Base-by-base conservation (phyloP, 92 coral and sea anemone species). In the Phenganax marumi region DNA sequence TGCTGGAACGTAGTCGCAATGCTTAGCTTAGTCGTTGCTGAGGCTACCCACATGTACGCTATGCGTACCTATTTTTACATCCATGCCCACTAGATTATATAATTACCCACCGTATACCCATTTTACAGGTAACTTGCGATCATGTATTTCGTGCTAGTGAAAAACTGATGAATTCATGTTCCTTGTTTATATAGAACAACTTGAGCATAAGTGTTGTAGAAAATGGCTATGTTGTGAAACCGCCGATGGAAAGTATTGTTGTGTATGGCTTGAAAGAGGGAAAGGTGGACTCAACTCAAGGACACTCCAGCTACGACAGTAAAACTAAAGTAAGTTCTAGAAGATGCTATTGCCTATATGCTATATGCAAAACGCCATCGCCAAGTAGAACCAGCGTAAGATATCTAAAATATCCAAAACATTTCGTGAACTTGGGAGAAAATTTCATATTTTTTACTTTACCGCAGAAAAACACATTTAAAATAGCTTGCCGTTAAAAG, bases 221-320 rank as follows among this genome's bases (percentile, higher is more conserved):
- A n/a, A 33, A 46, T 77, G 82, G 82, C 18, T 60, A 46, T 26
- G 71, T 33, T 77, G 82, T 77, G 39, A 12, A 77, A 60, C 82
- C 82, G 17, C 71, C 22, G 8, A 52, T 77, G 1, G 82, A 58
- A 61, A 58, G 49, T 56, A 77, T 77, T 52, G 3, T 77, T 25
- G 19, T 77, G n/a, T 61, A 33, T 47, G 82, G 82, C 8, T 25
- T 77, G 16, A 39, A 16, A 7, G 82, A 50, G 21, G 82, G 82
- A n/a, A 77, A 77, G 17, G 65, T 10, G 53, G 58, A 33, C 3
- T 57, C 82, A 3, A 58, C 82, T 50, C 54, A 77, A 21, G 82
- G 82, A 12, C 24, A 39, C 13, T 75, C 80, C n/a, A 8, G 2
- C 21, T 75, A 75, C 51, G 47, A 75, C 53, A 23, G 22, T 43